A percentile compares a stretch with the other conserved stretches of the same genome.
phyloP scores from a whole-genome alignment of 1,140 invertebrate genomes.

The Daktulosphaira vitifoliae region DNA sequence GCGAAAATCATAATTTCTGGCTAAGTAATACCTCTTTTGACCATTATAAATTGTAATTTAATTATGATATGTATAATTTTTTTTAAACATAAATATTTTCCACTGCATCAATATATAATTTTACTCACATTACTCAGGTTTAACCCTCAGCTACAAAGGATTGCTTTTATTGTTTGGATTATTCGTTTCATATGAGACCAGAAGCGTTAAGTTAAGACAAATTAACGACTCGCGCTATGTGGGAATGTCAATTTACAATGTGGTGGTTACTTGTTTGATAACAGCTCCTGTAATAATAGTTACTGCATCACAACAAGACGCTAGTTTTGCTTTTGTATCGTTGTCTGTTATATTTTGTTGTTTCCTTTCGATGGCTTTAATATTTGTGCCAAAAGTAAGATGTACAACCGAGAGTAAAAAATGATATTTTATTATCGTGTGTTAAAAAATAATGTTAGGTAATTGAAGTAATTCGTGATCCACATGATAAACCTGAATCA shows the following conservation, averaged over 20 bases:
- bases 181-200: conserved; percentile 94
- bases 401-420: background rate
- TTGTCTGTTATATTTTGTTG: conserved; percentile 89
- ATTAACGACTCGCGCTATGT: conserved; percentile 95
- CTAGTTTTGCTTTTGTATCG: conserved; percentile 92
- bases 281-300: conserved; percentile 95
- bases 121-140: conserved; percentile 10
- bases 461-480: conserved; percentile 73
- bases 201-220: conserved; percentile 88
- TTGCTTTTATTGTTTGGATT: conserved; percentile 91
- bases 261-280: conserved; percentile 93
- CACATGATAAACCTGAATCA: conserved; percentile 70
- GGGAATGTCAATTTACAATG: conserved; percentile 99
- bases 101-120: too few species aligned
- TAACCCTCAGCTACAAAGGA: conserved; percentile 82
- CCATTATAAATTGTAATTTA: too few species aligned
- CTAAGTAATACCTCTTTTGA: too few species aligned
- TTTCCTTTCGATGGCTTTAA: conserved; percentile 92
- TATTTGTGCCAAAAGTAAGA: conserved; percentile 88
- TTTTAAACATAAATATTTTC: background rate
- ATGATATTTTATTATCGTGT: background rate
- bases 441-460: conserved; percentile 49
- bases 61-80: background rate
- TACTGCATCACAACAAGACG: conserved; percentile 92
- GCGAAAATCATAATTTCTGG: conserved; percentile 88